phyloP scores from a whole-genome alignment of 1,140 invertebrate genomes.

The Musca vetustissima region DNA sequence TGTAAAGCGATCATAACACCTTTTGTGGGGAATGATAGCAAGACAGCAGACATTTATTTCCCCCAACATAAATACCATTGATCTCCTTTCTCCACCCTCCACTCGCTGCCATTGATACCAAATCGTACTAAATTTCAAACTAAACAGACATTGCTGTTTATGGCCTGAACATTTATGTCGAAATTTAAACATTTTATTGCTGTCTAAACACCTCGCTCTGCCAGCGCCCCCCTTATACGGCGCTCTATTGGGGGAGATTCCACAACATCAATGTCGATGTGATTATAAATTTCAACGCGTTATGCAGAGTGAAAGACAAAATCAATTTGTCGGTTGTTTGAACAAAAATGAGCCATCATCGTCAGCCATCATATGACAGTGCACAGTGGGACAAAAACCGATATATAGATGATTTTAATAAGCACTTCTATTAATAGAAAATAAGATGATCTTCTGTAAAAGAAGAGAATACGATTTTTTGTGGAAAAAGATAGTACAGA shows the following conservation, averaged over 20 bases:
- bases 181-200: constrained; percentile 15
- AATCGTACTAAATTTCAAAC: too few species aligned
- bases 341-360: neutral
- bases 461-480: too few species aligned
- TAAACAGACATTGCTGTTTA: neutral
- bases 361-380: too few species aligned
- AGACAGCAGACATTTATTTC: neutral
- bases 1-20: neutral
- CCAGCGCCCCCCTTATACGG: too few species aligned
- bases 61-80: neutral
- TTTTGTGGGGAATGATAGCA: too few species aligned
- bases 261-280: too few species aligned
- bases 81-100: neutral
- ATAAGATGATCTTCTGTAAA: too few species aligned
- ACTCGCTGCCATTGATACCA: neutral
- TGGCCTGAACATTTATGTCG: constrained; percentile 4
- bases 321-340: constrained; percentile 16
- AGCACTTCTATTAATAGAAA: too few species aligned
- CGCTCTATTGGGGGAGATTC: too few species aligned
- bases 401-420: too few species aligned
- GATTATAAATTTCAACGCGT: neutral
- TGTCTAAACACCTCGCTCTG: neutral
- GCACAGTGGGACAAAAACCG: too few species aligned
- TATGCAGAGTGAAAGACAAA: constrained; percentile 14
- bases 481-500: too few species aligned